Conservation (phyloP, 1,140 invertebrate species). For the Lepidostoma basale region DNA sequence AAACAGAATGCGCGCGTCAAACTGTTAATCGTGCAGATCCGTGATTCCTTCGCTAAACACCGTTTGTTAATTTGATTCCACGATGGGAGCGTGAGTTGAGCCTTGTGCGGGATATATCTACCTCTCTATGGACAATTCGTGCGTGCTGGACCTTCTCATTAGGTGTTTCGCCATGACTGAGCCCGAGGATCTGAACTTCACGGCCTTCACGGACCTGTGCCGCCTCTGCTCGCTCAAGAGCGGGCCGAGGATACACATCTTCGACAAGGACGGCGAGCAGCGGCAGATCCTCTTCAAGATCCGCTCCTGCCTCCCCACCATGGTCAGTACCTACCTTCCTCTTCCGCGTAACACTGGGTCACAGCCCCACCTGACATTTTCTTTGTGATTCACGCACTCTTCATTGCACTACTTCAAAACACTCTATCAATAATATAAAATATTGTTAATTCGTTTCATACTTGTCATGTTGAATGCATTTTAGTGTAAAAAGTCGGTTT, state of each 20-base stretch:
- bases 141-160: conserved; percentile 62
- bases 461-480: too few species aligned
- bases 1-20: conserved; percentile 27
- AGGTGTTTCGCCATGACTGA: conserved; percentile 67
- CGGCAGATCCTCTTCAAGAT: conserved; percentile 72
- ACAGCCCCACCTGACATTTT: conserved; percentile 39
- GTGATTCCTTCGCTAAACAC: neutral
- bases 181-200: conserved; percentile 70
- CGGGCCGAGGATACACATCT: conserved; percentile 69
- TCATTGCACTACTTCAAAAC: too few species aligned
- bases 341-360: neutral
- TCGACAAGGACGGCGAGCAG: conserved; percentile 73
- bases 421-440: too few species aligned
- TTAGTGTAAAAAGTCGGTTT: too few species aligned
- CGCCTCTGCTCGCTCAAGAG: conserved; percentile 70
- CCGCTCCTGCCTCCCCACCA: conserved; percentile 68
- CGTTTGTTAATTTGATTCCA: conserved; percentile 7
- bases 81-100: neutral
- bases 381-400: too few species aligned
- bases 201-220: conserved; percentile 68
- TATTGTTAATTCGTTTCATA: too few species aligned
- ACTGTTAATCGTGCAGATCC: conserved; percentile 13
- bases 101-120: conserved; percentile 13
- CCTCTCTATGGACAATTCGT: conserved; percentile 60
- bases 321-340: conserved; percentile 58